Evolutionary conservation across 2,888 invertebrate species (phyloP).

Genomic region (Aphodius granarius): DNA sequence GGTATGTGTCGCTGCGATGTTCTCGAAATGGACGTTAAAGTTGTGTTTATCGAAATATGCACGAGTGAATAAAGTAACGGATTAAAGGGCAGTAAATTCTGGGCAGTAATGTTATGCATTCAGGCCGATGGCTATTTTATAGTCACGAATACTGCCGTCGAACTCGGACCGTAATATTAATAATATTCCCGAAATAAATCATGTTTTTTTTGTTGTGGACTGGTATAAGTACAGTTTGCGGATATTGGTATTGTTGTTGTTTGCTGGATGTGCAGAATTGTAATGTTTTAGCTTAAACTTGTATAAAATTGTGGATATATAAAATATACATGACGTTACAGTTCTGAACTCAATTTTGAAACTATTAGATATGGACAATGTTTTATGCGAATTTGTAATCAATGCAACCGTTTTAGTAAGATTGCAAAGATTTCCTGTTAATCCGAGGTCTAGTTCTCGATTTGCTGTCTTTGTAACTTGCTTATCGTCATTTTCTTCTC

Average conservation of each 20-base stretch:
- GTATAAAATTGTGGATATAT: too few relatives aligned
- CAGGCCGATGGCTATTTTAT: conserved; percentile 4
- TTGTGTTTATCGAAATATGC: conserved; percentile 24
- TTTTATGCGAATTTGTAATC: too few relatives aligned
- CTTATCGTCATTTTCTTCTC: too few relatives aligned
- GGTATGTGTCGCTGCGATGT: neutral
- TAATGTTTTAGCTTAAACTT: too few relatives aligned
- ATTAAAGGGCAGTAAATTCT: conserved; percentile 22
- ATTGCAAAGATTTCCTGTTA: too few relatives aligned
- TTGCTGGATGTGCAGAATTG: neutral
- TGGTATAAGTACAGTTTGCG: neutral
- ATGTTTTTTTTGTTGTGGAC: neutral
- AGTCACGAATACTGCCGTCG: conserved; percentile 5
- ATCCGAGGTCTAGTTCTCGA: too few relatives aligned
- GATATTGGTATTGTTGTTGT: neutral
- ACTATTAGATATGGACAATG: too few relatives aligned
- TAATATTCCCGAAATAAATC: neutral
- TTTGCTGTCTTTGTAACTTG: too few relatives aligned
- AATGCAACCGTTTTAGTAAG: too few relatives aligned
- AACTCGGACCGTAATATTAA: conserved; percentile 10
- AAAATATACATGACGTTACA: too few relatives aligned
- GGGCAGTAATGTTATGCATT: conserved; percentile 10
- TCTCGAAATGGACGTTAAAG: conserved; percentile 8
- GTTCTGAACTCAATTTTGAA: too few relatives aligned
- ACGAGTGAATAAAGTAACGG: conserved; percentile 19